Evolutionary conservation across 1,140 invertebrate genomes (phyloP), one percentile per base, ranked within the genome.

Genomic region (Euura saliciscinereae): DNA sequence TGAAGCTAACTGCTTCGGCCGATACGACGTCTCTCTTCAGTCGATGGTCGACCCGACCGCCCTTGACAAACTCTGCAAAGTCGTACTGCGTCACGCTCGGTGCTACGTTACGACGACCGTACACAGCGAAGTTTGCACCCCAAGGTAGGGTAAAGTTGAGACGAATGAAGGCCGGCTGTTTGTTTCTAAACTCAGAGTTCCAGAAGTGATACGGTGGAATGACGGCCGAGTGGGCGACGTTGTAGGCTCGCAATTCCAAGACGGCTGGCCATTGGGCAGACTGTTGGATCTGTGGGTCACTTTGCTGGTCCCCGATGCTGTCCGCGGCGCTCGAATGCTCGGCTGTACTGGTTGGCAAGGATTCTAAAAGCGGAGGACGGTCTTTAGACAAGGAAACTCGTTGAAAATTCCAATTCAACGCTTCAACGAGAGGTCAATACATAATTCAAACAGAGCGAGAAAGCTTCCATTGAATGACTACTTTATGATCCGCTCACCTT

Each of bases 41-140:
- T 78, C 94, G 89, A 78, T 94, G 92, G 81, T 95, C 94, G 4
- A 96, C 88, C 42, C 94, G 89, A 43, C 94, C 94, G 28, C 94
- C 94, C 81, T 94, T 93, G 75, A 97, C 93, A 82, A 97, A 96
- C 88, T 98, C 95, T 13, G 96, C 94, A 84, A 99, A 98, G 84
- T 98, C 97, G 84, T 98, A 97, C 84, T 98, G 96, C 44, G 96
- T 98, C 73, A 98, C 95, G 80, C 96, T 97, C 0, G 97, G 97
- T 0, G 95, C 94, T 43, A 96, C 94, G 85, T 97, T 98, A 75
- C 96, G 90, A 75, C 97, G 90, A 3, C 96, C 96, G 87, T 97
- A 99, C 70, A 99, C 94, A 44, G 97, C 97, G 81, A 98, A 94
- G 85, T 97, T 96, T 10, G 96, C 95, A 78, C 94, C 94, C 91